Evolutionary conservation across 1,140 invertebrate species (phyloP).

Genomic region (Panagrolaimus sp.): DNA sequence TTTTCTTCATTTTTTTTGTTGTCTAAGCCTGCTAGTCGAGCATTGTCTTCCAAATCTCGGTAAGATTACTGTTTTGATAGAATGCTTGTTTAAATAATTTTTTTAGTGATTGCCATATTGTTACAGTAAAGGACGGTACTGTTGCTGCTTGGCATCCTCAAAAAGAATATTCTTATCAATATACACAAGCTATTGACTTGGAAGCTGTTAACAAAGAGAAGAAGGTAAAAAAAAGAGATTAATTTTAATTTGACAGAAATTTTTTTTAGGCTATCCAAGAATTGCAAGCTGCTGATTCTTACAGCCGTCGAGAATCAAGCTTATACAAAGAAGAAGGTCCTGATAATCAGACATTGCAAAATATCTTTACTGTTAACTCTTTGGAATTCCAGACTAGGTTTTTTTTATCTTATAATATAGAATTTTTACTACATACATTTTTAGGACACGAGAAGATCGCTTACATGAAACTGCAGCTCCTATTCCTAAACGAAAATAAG

Average conservation of each 20-base stretch:
- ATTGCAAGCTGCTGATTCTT: background rate
- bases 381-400: conserved; percentile 34
- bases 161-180: conserved; percentile 74
- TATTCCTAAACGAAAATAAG: conserved; percentile 29
- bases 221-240: background rate
- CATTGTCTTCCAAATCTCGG: too few relatives aligned
- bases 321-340: conserved; percentile 17
- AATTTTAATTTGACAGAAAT: background rate
- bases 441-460: conserved; percentile 46
- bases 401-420: background rate
- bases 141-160: conserved; percentile 81
- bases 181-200: conserved; percentile 66
- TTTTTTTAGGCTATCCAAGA: background rate
- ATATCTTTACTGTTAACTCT: conserved; percentile 28
- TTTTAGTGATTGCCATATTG: conserved; percentile 24
- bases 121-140: conserved; percentile 59
- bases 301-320: background rate
- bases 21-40: too few relatives aligned
- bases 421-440: background rate
- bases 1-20: too few relatives aligned
- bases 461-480: conserved; percentile 43
- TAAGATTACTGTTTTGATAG: too few relatives aligned
- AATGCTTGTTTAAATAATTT: too few relatives aligned
- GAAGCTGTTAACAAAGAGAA: background rate
- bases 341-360: conserved; percentile 19